Base-by-base conservation (phyloP, 2,888 invertebrate genomes). In the Steinernema carpocapsae region DNA sequence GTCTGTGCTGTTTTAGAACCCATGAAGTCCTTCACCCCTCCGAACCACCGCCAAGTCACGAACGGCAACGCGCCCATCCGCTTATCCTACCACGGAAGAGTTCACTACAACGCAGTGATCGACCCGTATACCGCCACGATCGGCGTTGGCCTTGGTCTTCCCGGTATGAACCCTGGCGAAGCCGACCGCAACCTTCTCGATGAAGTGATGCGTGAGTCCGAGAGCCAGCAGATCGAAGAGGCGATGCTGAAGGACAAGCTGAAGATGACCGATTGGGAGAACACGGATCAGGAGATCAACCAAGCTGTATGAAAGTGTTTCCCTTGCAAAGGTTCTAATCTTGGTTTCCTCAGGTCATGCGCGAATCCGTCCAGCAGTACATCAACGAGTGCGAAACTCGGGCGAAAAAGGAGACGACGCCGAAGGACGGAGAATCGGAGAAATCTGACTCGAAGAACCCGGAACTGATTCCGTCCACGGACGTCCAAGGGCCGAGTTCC, bases 201-300 rank as follows among this genome's bases (percentile, higher is more conserved):
- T 0, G 82, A 82, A 22, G 82, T 85, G 7, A 74, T 81, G 45
- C 70, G 56, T 1, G 78, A 76, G 24, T 84, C 84, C 6, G 85
- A 85, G 70, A 52, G 74, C 42, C 81, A 71, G 71, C 78, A 73
- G 42, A 80, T 87, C 7, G 85, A 85, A 71, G 78, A 93, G 92
- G 92, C 93, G 0, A 94, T 94, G 94, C 90, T 94, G 83, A 93
- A 94, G 88, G 94, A 94, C 88, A 94, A 94, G 88, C 88, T 94
- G 70, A 91, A 92, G 84, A 94, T 94, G 77, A 94, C 94, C 6
- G 94, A 94, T 88, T 94, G 93, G 93, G 94, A 94, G 88, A 93
- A 94, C 10, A 94, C 94, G 0, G 93, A 93, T 87, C 93, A 94
- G 88, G 93, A 93, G n/a, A 92, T 94, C 74, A 74, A 48, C 12